Evolutionary conservation across 2,797 vertebrate species (phyloP), one percentile per base, ranked within the genome.

Genomic region (Gila robusta): DNA sequence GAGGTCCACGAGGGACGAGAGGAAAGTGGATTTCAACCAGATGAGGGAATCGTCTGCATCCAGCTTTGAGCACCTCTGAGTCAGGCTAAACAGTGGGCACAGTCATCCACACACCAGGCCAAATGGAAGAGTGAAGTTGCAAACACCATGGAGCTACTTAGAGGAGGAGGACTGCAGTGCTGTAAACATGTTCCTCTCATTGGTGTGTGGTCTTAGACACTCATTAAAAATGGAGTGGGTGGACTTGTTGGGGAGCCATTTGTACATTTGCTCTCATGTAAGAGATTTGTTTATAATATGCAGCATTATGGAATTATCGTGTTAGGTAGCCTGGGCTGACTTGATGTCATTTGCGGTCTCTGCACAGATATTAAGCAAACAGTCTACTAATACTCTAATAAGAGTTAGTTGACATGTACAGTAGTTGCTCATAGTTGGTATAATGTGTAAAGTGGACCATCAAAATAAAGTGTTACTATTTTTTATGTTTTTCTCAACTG

Each of bases 61-160:
- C 92, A 82, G 92, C 89, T 91, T 87, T 91, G 91, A 94, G 93
- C 93, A 94, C 95, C 92, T 95, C 93, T 93, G 94, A 37, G 93
- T 87, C 91, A 62, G 91, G 89, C 93, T 92, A 91, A 95, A 95
- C 95, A 95, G 94, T 94, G 91, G 95, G 95, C 90, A 90, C 82
- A 91, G 91, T 91, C 91, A 92, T 91, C 86, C 87, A 94, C 93
- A 94, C 92, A 93, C 87, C 71, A 69, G 84, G 88, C 88, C 90
- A 95, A 96, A 96, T 96, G 95, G 95, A 95, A 94, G 91, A 94
- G 88, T 91, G 87, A 90, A 92, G 94, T 94, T 93, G 88, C 88
- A 84, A 90, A 91, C 87, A 83, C 86, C 73, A 49, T 71, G 81
- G 76, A 86, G 86, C 79, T 72, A 89, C 91, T 90, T 93, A 86